Evolutionary conservation across 2,113 vertebrate genomes (phyloP).

Genomic region (Corythornis madagascariensis): DNA sequence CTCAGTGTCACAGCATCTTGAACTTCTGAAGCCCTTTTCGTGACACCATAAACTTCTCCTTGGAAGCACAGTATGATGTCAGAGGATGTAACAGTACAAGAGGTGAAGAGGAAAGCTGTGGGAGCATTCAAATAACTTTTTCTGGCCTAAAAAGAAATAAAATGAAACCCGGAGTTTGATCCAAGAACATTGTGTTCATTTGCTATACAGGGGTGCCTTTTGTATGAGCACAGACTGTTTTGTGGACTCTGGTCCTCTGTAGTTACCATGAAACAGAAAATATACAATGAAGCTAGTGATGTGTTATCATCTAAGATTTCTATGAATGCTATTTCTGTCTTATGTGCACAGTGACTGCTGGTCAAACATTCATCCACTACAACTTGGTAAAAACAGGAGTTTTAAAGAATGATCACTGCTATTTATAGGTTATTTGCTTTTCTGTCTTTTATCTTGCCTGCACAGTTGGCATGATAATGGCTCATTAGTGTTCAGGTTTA

Average conservation of each 20-base stretch:
- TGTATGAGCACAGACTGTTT: conserved; percentile 73
- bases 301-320: conserved; percentile 76
- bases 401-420: conserved; percentile 44
- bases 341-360: conserved; percentile 51
- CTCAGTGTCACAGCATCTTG: conserved; percentile 56
- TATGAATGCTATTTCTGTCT: conserved; percentile 81
- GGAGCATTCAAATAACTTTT: conserved; percentile 74
- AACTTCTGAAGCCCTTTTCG: conserved; percentile 60
- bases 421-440: conserved; percentile 61
- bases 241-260: conserved; percentile 70
- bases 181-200: conserved; percentile 78
- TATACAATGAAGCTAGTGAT: conserved; percentile 72
- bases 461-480: not conserved
- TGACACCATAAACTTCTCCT: conserved; percentile 70
- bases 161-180: conserved; percentile 62
- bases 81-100: conserved; percentile 66
- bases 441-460: conserved; percentile 12
- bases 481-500: conserved; percentile 41
- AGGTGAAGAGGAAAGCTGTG: conserved; percentile 72
- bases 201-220: conserved; percentile 70
- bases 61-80: conserved; percentile 68
- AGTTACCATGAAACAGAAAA: conserved; percentile 73
- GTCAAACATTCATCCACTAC: conserved; percentile 59
- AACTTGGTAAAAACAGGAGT: conserved; percentile 40
- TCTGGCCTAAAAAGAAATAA: conserved; percentile 71